A percentile compares a stretch with the other conserved stretches of the same genome.
These are phyloP conservation scores for Pseudoatta argentina DNA, from an alignment of 1,140 invertebrate genomes.

Conservation along the genomic window DNA sequence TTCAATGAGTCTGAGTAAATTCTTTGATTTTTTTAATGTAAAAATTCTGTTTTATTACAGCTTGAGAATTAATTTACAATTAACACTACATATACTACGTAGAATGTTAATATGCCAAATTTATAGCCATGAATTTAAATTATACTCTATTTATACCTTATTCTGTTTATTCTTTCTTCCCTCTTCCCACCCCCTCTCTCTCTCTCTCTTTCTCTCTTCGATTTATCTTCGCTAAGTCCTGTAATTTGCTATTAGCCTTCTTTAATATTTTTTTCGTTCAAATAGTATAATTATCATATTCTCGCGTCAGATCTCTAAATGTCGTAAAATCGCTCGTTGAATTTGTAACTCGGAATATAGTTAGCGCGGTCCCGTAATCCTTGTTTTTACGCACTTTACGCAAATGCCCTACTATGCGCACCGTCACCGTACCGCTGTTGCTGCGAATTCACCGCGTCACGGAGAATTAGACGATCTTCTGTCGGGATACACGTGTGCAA, in stretches of 20 bases:
- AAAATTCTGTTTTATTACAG: background rate
- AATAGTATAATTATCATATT: constrained; percentile 26
- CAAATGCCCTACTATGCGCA: constrained; percentile 14
- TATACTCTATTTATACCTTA: background rate
- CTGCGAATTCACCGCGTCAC: constrained; percentile 29
- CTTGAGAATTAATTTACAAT: background rate
- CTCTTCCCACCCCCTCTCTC: too few species aligned
- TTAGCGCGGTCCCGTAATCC: background rate
- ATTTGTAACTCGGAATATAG: constrained; percentile 29
- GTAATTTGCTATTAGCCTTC: background rate
- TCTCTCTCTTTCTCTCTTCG: background rate
- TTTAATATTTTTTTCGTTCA: background rate
- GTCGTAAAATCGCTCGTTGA: constrained; percentile 40
- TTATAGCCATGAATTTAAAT: background rate
- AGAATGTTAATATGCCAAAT: background rate
- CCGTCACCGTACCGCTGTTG: constrained; percentile 1
- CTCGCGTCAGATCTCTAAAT: constrained; percentile 27
- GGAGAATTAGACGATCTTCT: constrained; percentile 36
- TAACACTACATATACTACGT: background rate
- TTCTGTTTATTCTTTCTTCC: background rate
- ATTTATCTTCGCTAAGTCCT: background rate
- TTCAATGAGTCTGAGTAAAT: background rate
- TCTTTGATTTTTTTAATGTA: background rate
- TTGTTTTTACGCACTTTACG: constrained; percentile 35
- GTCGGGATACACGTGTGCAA: constrained; percentile 10